Evolutionary conservation across 2,113 vertebrate species (phyloP).

Genomic region (Limanda limanda): DNA sequence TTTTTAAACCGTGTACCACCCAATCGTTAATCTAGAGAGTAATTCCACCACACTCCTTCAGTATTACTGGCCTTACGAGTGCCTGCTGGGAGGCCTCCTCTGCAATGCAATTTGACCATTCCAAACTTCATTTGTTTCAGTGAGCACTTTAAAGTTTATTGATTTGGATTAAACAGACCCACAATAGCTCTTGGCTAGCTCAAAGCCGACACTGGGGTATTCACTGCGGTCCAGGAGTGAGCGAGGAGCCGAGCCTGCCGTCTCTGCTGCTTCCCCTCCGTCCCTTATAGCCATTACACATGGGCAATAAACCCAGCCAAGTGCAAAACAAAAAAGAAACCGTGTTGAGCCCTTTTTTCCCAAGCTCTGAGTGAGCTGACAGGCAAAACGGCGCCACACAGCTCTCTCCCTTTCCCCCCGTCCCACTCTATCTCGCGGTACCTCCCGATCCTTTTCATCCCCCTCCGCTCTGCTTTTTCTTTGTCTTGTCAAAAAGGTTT

Average conservation of each 20-base stretch:
- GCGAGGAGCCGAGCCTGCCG: slow-evolving; percentile 55
- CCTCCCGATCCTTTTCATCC: slow-evolving; percentile 49
- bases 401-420: slow-evolving; percentile 4
- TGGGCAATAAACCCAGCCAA: slow-evolving; percentile 54
- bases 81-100: slow-evolving; percentile 46
- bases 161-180: slow-evolving; percentile 66
- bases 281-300: slow-evolving; percentile 54
- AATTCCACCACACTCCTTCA: neutral
- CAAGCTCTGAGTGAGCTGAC: slow-evolving; percentile 49
- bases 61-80: slow-evolving; percentile 10
- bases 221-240: slow-evolving; percentile 54
- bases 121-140: slow-evolving; percentile 66
- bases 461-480: slow-evolving; percentile 44
- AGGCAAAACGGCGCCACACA: slow-evolving; percentile 23
- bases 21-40: neutral
- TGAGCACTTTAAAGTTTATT: slow-evolving; percentile 69
- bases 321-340: slow-evolving; percentile 11
- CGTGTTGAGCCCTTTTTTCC: slow-evolving; percentile 42
- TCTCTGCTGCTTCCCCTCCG: slow-evolving; percentile 27
- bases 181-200: slow-evolving; percentile 59
- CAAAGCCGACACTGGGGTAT: slow-evolving; percentile 35
- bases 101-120: slow-evolving; percentile 46
- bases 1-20: neutral
- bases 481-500: slow-evolving; percentile 56
- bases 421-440: slow-evolving; percentile 25